These are phyloP conservation scores for Metallyticus violacea DNA, from an alignment of 2,888 invertebrate genomes.

Conservation along the genomic window DNA sequence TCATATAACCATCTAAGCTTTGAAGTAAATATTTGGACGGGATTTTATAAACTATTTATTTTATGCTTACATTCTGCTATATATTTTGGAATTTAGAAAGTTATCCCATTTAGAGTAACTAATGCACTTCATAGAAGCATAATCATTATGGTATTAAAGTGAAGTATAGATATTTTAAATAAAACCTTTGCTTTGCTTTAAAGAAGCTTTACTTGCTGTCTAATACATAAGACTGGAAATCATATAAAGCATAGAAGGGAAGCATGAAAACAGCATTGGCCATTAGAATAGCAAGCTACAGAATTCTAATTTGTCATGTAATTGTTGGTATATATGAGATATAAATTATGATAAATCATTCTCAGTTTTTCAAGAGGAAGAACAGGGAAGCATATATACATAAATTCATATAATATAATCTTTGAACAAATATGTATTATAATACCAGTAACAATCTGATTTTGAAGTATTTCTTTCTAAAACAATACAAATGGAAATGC, in stretches of 20 bases:
- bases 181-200: neutral
- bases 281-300: neutral
- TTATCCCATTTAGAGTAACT: neutral
- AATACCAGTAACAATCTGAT: neutral
- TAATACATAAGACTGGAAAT: neutral
- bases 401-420: neutral
- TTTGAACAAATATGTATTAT: neutral
- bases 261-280: too few species aligned
- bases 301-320: neutral
- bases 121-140: neutral
- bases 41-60: neutral
- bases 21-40: neutral
- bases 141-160: neutral
- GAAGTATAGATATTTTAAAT: neutral
- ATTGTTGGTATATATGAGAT: too few species aligned
- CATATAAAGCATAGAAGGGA: too few species aligned
- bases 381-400: neutral
- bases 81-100: neutral
- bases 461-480: neutral
- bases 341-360: too few species aligned
- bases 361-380: too few species aligned
- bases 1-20: neutral
- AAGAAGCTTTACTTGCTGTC: neutral
- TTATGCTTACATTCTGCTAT: neutral
- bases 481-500: neutral